Evolutionary conservation across 2,888 invertebrate genomes (phyloP).

Genomic region (Caenorhabditis panamensis): DNA sequence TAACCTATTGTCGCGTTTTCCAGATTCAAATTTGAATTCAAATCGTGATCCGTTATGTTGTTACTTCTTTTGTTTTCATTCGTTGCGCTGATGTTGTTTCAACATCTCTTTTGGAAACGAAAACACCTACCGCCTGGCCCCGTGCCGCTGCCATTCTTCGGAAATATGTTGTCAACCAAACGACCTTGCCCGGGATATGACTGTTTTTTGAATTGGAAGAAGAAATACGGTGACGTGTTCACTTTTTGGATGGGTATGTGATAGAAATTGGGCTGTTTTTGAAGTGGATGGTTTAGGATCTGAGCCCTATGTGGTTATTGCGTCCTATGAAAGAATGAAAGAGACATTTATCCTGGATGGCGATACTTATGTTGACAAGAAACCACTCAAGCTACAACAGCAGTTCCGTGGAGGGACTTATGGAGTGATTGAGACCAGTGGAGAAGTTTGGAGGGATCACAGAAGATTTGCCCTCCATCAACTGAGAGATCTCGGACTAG

Average conservation of each 20-base stretch:
- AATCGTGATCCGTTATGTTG: too few species aligned
- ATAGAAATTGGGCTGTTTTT: neutral
- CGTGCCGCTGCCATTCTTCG: slow-evolving; percentile 52
- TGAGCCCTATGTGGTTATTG: slow-evolving; percentile 44
- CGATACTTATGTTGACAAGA: slow-evolving; percentile 41
- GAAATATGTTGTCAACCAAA: slow-evolving; percentile 44
- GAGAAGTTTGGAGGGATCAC: slow-evolving; percentile 57
- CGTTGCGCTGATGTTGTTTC: too few species aligned
- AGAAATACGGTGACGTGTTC: slow-evolving; percentile 42
- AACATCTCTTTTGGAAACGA: slow-evolving; percentile 47
- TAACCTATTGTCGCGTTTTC: too few species aligned
- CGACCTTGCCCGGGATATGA: slow-evolving; percentile 50
- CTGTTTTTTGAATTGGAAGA: slow-evolving; percentile 46
- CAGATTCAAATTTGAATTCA: too few species aligned
- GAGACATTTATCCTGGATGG: slow-evolving; percentile 37
- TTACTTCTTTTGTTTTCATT: too few species aligned
- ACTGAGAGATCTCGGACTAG: slow-evolving; percentile 54
- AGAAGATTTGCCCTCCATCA: slow-evolving; percentile 46
- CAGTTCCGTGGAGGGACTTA: slow-evolving; percentile 46
- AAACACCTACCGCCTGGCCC: slow-evolving; percentile 45
- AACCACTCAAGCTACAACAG: slow-evolving; percentile 29
- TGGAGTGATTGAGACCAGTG: slow-evolving; percentile 48
- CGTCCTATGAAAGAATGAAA: slow-evolving; percentile 48
- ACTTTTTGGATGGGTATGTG: slow-evolving; percentile 53
- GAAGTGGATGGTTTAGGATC: slow-evolving; percentile 25